Percentiles rank a stretch among this genome's conserved stretches.
These are phyloP conservation scores for Epinephelus fuscoguttatus DNA, from an alignment of 2,113 vertebrate genomes.

Conservation along the genomic window DNA sequence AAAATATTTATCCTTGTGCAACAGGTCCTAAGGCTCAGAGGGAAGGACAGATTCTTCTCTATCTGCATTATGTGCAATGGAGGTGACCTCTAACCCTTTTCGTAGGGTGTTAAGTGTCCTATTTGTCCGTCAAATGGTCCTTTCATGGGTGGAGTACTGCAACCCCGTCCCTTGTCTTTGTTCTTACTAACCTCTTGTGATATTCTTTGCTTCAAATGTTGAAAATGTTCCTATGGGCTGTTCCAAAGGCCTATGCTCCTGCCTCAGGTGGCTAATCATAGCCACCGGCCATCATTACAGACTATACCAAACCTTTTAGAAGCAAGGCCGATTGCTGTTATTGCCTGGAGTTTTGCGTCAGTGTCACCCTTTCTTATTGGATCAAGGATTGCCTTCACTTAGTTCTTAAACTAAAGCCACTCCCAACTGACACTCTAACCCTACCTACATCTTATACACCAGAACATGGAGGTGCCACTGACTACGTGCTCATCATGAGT, in stretches of 20 bases:
- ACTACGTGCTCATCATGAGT: constrained; percentile 6
- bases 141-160: neutral
- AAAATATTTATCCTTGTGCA: neutral
- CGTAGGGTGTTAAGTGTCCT: constrained; percentile 11
- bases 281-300: constrained; percentile 52
- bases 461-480: constrained; percentile 8
- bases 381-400: constrained; percentile 35
- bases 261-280: constrained; percentile 50
- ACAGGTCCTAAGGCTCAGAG: neutral
- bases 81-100: neutral
- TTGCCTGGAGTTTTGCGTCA: constrained; percentile 53
- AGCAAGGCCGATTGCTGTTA: constrained; percentile 45
- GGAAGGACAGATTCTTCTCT: neutral
- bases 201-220: neutral
- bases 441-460: neutral
- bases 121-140: constrained; percentile 7
- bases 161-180: neutral
- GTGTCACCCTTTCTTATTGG: constrained; percentile 40
- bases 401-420: constrained; percentile 38
- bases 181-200: constrained; percentile 1
- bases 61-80: neutral
- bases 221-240: neutral
- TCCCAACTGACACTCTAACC: constrained; percentile 20
- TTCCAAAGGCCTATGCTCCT: constrained; percentile 34
- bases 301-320: constrained; percentile 45